phyloP scores from a whole-genome alignment of 2,888 invertebrate genomes.

The Nasonia oneida region DNA sequence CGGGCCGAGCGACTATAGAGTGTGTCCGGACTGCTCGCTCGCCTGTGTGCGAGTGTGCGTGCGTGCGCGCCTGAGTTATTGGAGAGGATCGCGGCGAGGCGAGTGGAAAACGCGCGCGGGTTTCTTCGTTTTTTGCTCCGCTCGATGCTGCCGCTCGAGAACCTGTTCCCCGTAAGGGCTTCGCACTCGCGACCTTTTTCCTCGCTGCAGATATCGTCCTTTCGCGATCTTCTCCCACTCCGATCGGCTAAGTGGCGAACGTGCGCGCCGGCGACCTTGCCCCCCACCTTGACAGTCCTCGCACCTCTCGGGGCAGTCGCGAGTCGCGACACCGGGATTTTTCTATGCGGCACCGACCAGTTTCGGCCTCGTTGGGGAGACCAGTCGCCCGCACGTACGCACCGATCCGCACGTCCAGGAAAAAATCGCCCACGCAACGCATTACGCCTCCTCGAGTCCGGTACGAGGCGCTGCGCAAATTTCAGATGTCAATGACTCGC shows the following conservation, averaged over 20 bases:
- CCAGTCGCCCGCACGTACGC: neutral
- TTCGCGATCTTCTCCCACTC: neutral
- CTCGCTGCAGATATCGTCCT: neutral
- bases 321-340: neutral
- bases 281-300: constrained; percentile 34
- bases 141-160: neutral
- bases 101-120: constrained; percentile 11
- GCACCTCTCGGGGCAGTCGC: neutral
- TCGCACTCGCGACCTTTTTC: neutral
- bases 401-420: neutral
- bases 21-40: neutral
- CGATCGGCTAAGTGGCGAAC: neutral
- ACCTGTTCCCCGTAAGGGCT: constrained; percentile 15
- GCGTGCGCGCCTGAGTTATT: neutral
- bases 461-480: neutral
- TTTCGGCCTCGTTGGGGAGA: neutral
- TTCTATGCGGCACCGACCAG: neutral
- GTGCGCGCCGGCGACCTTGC: constrained; percentile 13
- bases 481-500: constrained; percentile 8
- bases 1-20: neutral
- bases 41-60: neutral
- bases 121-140: neutral
- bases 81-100: neutral
- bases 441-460: neutral
- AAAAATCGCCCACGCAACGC: neutral